Percentiles rank a stretch among this genome's conserved stretches.
Evolutionary conservation across 2,113 vertebrate species (phyloP).

Genomic region (Cavia aperea): DNA sequence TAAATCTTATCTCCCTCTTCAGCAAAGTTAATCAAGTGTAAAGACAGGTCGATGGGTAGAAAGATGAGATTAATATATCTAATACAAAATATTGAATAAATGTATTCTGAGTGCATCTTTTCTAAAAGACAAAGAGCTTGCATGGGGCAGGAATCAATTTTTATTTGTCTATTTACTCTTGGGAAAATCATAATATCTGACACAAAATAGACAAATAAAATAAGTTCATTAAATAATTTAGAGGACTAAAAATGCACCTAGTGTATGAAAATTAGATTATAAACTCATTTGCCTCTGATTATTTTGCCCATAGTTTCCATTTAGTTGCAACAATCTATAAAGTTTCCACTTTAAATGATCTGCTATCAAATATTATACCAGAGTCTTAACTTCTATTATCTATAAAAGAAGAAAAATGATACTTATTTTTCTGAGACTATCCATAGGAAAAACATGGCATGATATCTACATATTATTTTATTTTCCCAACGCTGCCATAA

Average conservation of each 20-base stretch:
- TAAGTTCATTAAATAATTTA: not conserved
- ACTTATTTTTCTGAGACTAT: not conserved
- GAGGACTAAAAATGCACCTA: not conserved
- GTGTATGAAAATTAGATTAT: not conserved
- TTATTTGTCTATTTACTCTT: not conserved
- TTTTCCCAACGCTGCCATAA: not conserved
- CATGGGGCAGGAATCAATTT: not conserved
- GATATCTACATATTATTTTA: not conserved
- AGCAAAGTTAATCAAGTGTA: not conserved
- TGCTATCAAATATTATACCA: not conserved
- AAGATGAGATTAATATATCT: not conserved
- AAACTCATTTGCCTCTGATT: not conserved
- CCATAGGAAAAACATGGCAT: not conserved
- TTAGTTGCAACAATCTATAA: not conserved
- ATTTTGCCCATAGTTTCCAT: not conserved
- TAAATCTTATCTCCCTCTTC: not conserved
- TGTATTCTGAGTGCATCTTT: not conserved
- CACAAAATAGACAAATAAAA: not conserved
- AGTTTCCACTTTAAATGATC: not conserved
- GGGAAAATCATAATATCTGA: not conserved
- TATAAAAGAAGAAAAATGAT: not conserved
- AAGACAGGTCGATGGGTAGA: not conserved
- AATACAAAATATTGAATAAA: not conserved
- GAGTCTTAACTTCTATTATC: not conserved
- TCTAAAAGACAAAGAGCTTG: not conserved